Evolutionary conservation across 2,888 invertebrate species (phyloP).

Genomic region (Tetheella fluctuosa): DNA sequence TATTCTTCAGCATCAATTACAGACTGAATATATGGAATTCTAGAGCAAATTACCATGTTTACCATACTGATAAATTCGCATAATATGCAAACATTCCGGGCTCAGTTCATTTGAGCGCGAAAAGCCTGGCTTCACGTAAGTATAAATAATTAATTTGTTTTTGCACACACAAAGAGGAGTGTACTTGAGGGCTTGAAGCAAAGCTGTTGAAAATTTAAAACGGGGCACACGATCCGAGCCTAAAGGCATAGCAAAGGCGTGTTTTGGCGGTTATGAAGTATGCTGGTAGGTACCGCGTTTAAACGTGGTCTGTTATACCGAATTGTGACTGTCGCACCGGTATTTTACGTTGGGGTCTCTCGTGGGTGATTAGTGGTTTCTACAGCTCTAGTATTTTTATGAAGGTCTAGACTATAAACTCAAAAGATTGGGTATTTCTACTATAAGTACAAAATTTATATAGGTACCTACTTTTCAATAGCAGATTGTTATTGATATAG

Average conservation of each 20-base stretch:
- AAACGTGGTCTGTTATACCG: conserved; percentile 1
- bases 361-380: not conserved
- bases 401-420: too few species aligned
- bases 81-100: conserved; percentile 50
- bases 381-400: not conserved
- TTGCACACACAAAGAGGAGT: conserved; percentile 60
- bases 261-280: conserved; percentile 52
- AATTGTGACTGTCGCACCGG: not conserved
- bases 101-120: conserved; percentile 54
- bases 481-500: too few species aligned
- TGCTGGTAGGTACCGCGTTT: conserved; percentile 38
- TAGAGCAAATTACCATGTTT: conserved; percentile 36
- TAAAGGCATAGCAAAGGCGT: conserved; percentile 44
- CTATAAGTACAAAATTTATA: too few species aligned
- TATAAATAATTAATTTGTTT: conserved; percentile 76
- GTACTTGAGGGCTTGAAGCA: conserved; percentile 50
- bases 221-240: conserved; percentile 45
- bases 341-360: not conserved
- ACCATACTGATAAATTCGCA: conserved; percentile 43
- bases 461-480: too few species aligned
- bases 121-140: conserved; percentile 42
- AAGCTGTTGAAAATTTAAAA: conserved; percentile 67
- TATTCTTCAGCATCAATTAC: not conserved
- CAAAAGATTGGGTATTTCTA: too few species aligned
- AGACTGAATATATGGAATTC: conserved; percentile 1